Evolutionary conservation across 2,113 vertebrate genomes (phyloP).

Genomic region (Rhinichthys klamathensis): DNA sequence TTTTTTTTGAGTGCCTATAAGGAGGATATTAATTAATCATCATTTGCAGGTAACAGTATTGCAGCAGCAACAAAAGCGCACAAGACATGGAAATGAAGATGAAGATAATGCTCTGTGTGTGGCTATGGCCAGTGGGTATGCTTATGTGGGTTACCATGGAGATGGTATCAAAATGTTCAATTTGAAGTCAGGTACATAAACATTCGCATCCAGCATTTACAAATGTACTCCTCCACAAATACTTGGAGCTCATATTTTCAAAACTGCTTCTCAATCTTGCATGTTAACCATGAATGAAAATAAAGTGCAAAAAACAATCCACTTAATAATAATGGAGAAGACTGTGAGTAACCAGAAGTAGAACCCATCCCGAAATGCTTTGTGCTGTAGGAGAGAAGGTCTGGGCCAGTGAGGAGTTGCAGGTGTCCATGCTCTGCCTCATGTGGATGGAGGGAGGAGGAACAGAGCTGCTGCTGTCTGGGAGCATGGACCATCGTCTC

Average conservation of each 20-base stretch:
- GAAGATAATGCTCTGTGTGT: slow-evolving; percentile 77
- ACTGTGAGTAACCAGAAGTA: not conserved
- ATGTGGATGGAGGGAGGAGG: slow-evolving; percentile 69
- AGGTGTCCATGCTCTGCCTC: slow-evolving; percentile 71
- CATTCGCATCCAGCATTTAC: not conserved
- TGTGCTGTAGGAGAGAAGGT: slow-evolving; percentile 67
- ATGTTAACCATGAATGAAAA: not conserved
- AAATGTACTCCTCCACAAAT: not conserved
- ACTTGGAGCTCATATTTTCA: not conserved
- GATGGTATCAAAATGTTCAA: slow-evolving; percentile 77
- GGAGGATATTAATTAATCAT: not conserved
- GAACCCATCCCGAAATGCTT: not conserved
- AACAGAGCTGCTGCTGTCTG: slow-evolving; percentile 70
- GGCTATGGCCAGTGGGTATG: slow-evolving; percentile 67
- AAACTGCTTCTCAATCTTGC: not conserved
- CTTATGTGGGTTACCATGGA: slow-evolving; percentile 81
- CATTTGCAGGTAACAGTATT: slow-evolving; percentile 25
- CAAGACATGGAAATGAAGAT: not conserved
- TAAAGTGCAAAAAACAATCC: not conserved
- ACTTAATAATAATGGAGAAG: not conserved
- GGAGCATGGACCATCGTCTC: slow-evolving; percentile 74
- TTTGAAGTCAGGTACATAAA: slow-evolving; percentile 74
- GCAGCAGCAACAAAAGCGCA: slow-evolving; percentile 57
- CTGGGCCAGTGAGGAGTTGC: slow-evolving; percentile 52
- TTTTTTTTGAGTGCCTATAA: not conserved